A percentile compares a stretch with the other conserved stretches of the same genome.
phyloP scores from a whole-genome alignment of 2,888 invertebrate species.

The Drosophila acutilabella region DNA sequence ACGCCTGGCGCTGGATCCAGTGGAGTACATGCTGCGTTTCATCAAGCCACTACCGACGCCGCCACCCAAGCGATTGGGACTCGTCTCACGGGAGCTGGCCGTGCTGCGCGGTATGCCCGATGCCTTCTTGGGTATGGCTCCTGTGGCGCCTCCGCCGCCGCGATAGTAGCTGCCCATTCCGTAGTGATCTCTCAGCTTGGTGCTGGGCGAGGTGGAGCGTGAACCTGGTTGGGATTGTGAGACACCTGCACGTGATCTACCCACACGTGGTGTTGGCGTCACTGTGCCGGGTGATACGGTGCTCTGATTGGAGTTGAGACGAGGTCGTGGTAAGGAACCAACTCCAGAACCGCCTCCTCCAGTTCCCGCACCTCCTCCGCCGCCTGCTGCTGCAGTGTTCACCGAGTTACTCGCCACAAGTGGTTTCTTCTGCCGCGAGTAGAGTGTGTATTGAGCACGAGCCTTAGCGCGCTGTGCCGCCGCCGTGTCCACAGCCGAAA shows the following conservation, averaged over 20 bases:
- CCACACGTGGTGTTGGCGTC: constrained; percentile 85
- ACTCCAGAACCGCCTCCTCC: constrained; percentile 40
- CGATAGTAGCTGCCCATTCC: constrained; percentile 74
- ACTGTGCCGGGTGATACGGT: constrained; percentile 72
- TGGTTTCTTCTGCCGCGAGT: constrained; percentile 89
- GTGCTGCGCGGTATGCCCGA: constrained; percentile 90
- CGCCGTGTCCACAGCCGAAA: constrained; percentile 96
- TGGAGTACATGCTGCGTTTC: constrained; percentile 82
- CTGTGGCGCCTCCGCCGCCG: constrained; percentile 82
- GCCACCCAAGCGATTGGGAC: constrained; percentile 86
- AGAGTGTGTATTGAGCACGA: constrained; percentile 92
- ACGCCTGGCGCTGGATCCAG: constrained; percentile 76
- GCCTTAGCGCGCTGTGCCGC: constrained; percentile 95
- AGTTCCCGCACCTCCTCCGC: not conserved
- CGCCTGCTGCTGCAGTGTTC: constrained; percentile 4
- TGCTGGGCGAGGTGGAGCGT: constrained; percentile 96
- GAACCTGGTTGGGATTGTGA: constrained; percentile 98
- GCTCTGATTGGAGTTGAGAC: constrained; percentile 61
- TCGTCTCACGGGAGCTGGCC: constrained; percentile 89
- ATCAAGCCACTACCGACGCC: constrained; percentile 81
- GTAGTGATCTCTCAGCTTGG: constrained; percentile 90
- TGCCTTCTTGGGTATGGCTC: constrained; percentile 88
- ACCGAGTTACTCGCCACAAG: constrained; percentile 42
- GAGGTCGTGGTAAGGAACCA: constrained; percentile 79
- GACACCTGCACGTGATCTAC: constrained; percentile 88